Base-by-base conservation (phyloP, 2,113 vertebrate genomes). In the Scytalopus superciliaris region DNA sequence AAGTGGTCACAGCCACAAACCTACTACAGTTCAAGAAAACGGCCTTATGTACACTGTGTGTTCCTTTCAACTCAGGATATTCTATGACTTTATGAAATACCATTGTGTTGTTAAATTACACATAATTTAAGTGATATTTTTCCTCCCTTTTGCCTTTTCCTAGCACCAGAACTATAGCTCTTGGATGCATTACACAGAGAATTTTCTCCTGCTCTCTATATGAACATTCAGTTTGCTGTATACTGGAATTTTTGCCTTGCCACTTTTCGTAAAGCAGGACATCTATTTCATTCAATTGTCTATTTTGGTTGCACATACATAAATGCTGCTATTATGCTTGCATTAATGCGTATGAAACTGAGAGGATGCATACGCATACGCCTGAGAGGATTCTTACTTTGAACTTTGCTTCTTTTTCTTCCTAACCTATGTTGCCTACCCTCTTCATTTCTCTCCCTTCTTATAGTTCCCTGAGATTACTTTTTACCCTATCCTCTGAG, bases 111-210 rank as follows among this genome's bases (percentile, higher is more conserved):
- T 70, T 80, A 96, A 97, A 97, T 93, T 96, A 69, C 44, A 53
- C 68, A 47, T 80, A 95, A 89, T 92, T 94, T 78, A 35, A 53
- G 50, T 50, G 44, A 93, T 37, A 92, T 55, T 97, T 96, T 94
- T 86, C 82, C 30, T 81, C 15, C 57, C 27, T 92, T 91, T 91
- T 89, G 57, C 31, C 93, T 94, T 84, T 94, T 5, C 19, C 67
- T 83, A 90, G 33, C 67, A 86, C 35, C 3, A 12, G 45, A 84
- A 33, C 77, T 90, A 52, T 44, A 66, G 84, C 39, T 93, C 40
- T 81, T 87, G 67, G 84, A 84, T 88, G 55, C 66, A 82, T 96
- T 97, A 95, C 45, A 72, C 31, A 63, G 47, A 83, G 55, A 95
- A 55, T 85, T 91, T 94, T 94, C 74, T 92, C 35, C 75, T 82